These are phyloP conservation scores for Papilio elwesi DNA, from an alignment of 2,888 invertebrate species.

Conservation along the genomic window DNA sequence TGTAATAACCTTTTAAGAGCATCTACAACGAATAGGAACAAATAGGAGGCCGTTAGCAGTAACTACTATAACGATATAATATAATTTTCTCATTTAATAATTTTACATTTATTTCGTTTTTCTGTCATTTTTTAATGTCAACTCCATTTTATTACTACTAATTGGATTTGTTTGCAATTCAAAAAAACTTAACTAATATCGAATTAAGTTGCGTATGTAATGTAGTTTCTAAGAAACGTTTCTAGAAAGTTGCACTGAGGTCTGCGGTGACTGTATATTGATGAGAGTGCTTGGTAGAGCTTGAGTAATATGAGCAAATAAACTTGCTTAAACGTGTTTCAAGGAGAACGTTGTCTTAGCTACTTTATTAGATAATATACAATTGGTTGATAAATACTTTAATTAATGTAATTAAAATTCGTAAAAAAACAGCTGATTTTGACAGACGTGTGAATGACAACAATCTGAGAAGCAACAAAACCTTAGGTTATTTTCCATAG, in stretches of 20 bases:
- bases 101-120: too few species aligned
- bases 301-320: slow-evolving; percentile 38
- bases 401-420: neutral
- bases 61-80: too few species aligned
- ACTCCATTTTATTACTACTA: too few species aligned
- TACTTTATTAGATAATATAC: slow-evolving; percentile 5
- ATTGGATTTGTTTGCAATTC: too few species aligned
- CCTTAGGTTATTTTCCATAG: slow-evolving; percentile 19
- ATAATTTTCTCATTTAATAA: too few species aligned
- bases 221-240: slow-evolving; percentile 46
- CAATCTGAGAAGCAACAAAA: neutral
- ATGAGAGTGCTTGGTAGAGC: slow-evolving; percentile 35
- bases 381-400: neutral
- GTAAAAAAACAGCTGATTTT: slow-evolving; percentile 29
- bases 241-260: slow-evolving; percentile 63
- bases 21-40: neutral
- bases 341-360: slow-evolving; percentile 16
- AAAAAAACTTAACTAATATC: too few species aligned
- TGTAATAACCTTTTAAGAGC: too few species aligned
- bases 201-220: slow-evolving; percentile 39
- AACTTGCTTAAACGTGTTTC: slow-evolving; percentile 33
- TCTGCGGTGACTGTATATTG: slow-evolving; percentile 44
- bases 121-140: too few species aligned
- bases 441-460: slow-evolving; percentile 17
- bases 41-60: too few species aligned